Conservation (phyloP, 2,113 vertebrate species). For the Callopanchax toddi region DNA sequence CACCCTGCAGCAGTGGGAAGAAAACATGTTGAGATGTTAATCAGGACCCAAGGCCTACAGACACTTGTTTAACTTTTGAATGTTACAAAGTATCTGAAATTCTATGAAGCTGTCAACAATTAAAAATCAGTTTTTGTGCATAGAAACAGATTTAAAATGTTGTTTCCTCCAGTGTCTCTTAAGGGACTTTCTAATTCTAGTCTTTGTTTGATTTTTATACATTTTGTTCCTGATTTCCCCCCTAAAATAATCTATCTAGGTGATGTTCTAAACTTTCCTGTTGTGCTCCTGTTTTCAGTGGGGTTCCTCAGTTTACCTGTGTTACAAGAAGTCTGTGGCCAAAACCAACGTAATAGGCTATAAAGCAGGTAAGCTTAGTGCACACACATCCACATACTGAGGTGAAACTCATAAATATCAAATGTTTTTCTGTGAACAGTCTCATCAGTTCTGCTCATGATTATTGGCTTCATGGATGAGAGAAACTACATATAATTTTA, state of each 20-base stretch:
- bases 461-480: neutral
- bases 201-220: neutral
- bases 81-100: too few relatives aligned
- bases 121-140: too few relatives aligned
- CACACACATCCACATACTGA: constrained; percentile 20
- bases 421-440: neutral
- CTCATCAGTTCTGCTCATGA: neutral
- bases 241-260: neutral
- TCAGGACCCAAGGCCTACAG: too few relatives aligned
- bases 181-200: too few relatives aligned
- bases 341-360: constrained; percentile 97
- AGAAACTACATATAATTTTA: neutral
- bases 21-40: too few relatives aligned
- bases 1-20: too few relatives aligned
- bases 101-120: too few relatives aligned
- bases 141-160: too few relatives aligned
- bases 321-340: constrained; percentile 98
- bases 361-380: constrained; percentile 91
- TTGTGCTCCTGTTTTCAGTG: constrained; percentile 80
- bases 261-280: neutral
- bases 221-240: neutral
- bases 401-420: constrained; percentile 9
- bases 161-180: too few relatives aligned
- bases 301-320: constrained; percentile 95
- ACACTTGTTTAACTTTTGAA: too few relatives aligned